Evolutionary conservation across 2,888 invertebrate genomes (phyloP), one percentile per base, ranked within the genome.

Genomic region (Apodemia mormo): DNA sequence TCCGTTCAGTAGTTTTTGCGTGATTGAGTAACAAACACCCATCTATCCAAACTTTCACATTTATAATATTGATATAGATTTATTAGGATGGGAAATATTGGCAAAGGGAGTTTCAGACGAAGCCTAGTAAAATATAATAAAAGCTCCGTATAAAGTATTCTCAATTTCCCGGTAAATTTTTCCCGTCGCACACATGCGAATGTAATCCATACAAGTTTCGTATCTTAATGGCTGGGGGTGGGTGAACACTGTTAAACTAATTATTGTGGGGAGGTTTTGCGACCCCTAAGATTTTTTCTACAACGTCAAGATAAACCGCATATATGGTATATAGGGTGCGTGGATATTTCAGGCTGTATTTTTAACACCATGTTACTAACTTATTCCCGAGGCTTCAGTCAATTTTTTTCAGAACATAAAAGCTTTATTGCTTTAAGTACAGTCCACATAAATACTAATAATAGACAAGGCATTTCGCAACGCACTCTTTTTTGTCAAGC

Each of bases 191-290:
- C 70, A 66, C 73, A 71, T 65, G 68, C 71, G 70, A 72, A 6
- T 14, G 49, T 49, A 49, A 49, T 49, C 14, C 49, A 69, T 69
- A 71, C 67, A 72, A 66, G 70, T 61, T 58, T 61, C 58, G 58
- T 61, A 61, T 61, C 58, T 61, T 61, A 61, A 61, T 75, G 78
- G 74, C 70, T 76, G 73, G 73, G 69, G 74, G 80, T 80, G 81
- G 80, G 80, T 82, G 85, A 85, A 87, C 85, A 88, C 88, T 88
- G 84, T 84, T 84, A 84, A 84, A 84, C 83, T 84, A 84, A 84
- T 84, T 77, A 77, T 77, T 75, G 76, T 68, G 73, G 74, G 69
- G 76, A 70, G 74, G 70, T 65, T 70, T 74, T 70, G 70, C 70
- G 67, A 69, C 67, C 70, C 72, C 72, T 67, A 67, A 72, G 71